Evolutionary conservation across 37 sponge, comb jelly and placozoan species (phyloP), one percentile per base, ranked within the genome.

Genomic region (Beroe ovata): DNA sequence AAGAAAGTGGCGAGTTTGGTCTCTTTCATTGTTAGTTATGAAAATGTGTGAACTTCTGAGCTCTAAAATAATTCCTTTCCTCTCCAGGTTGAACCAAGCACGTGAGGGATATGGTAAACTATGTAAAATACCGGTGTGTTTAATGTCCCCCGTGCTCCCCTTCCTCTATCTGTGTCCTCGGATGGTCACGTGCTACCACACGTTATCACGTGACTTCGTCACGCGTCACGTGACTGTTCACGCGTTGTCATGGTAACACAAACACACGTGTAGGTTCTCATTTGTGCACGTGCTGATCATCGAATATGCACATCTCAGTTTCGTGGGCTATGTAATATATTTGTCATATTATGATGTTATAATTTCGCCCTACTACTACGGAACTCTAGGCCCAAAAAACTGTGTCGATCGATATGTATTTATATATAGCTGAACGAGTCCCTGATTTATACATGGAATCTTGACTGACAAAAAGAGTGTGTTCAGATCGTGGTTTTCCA

Each of bases 81-180:
- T n/a, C n/a, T n/a, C n/a, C 84, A 77, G 84, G 84, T 77, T 14
- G 84, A 77, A 11, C 84, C 84, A 16, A 77, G 84, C 54, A 77
- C 84, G 84, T 77, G 84, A 77, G 38, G 18, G 54, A 36, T 54
- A 20, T 77, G 26, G 22, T 77, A 23, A 3, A 62, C 63, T 62
- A 62, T 62, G 29, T 62, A 62, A 62, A 62, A 62, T 26, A 62
- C 8, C 63, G 63, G 63, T 62, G 29, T 62, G 63, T 20, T 62
- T n/a, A 25, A 20, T 62, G 23, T 26, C 21, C 63, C 23, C 29
- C 28, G 29, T 25, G 29, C 63, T 26, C 63, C 6, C 29, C 23
- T 58, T 19, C 63, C 28, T 62, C 3, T 62, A 3, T 62, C 63
- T 62, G 63, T 25, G 63, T 62, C 4, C 29, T 62, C 29, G 8